phyloP scores from a whole-genome alignment of 2,888 invertebrate species.

The Caenorhabditis japonica region DNA sequence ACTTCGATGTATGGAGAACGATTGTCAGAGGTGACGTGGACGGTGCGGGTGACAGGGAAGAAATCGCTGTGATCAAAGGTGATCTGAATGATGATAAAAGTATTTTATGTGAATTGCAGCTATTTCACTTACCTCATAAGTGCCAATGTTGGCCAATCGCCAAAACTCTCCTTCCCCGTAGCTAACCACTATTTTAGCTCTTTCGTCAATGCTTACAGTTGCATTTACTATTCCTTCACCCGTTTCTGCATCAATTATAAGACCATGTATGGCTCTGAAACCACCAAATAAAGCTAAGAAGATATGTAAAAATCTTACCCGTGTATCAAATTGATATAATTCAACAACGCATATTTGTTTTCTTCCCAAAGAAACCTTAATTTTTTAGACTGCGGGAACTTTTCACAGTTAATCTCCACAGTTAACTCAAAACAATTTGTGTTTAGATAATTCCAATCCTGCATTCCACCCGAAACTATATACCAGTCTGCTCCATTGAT shows the following conservation, averaged over 20 bases:
- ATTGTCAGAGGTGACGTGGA: slow-evolving; percentile 51
- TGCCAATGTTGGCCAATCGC: slow-evolving; percentile 90
- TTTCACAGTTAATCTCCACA: slow-evolving; percentile 91
- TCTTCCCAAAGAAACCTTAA: slow-evolving; percentile 88
- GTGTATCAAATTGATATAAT: slow-evolving; percentile 87
- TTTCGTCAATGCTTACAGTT: slow-evolving; percentile 84
- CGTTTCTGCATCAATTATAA: slow-evolving; percentile 84
- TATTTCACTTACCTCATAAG: slow-evolving; percentile 81
- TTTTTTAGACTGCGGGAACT: slow-evolving; percentile 86
- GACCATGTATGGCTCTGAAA: slow-evolving; percentile 81
- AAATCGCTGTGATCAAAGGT: slow-evolving; percentile 70
- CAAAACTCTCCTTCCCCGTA: slow-evolving; percentile 91
- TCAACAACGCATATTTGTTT: slow-evolving; percentile 87
- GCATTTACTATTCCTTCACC: slow-evolving; percentile 85
- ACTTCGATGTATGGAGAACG: slow-evolving; percentile 52
- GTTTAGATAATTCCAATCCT: slow-evolving; percentile 95
- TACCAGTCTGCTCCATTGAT: slow-evolving; percentile 94
- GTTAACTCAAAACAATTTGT: slow-evolving; percentile 95
- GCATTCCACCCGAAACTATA: slow-evolving; percentile 89
- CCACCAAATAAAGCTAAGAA: neutral
- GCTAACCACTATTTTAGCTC: slow-evolving; percentile 86
- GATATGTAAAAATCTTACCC: slow-evolving; percentile 43
- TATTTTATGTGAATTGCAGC: neutral
- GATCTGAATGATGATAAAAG: slow-evolving; percentile 49
- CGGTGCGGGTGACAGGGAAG: slow-evolving; percentile 51